These are phyloP conservation scores for Harpagoxenus sublaevis DNA, from an alignment of 2,888 invertebrate genomes.

Conservation along the genomic window DNA sequence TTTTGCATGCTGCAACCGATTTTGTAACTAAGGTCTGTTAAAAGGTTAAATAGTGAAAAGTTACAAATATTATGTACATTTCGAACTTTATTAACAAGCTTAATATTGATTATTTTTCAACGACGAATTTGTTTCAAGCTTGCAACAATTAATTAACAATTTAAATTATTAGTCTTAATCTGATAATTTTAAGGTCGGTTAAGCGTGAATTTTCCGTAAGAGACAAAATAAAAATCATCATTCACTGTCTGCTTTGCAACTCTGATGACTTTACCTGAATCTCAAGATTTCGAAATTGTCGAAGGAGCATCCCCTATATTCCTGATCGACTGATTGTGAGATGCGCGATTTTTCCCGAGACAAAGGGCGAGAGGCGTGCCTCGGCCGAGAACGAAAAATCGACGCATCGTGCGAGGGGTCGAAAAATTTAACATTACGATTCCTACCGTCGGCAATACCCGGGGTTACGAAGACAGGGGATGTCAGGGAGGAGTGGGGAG, in stretches of 20 bases:
- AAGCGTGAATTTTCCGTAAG: background rate
- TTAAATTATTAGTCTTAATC: background rate
- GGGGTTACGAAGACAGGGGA: background rate
- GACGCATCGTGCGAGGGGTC: slow-evolving; percentile 32
- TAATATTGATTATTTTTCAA: background rate
- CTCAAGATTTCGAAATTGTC: slow-evolving; percentile 17
- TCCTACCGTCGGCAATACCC: slow-evolving; percentile 29
- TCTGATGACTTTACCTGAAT: slow-evolving; percentile 20
- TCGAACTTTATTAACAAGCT: background rate
- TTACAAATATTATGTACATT: background rate
- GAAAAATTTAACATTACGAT: slow-evolving; percentile 49
- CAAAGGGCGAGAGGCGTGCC: background rate
- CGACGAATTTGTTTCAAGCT: background rate
- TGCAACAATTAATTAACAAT: background rate
- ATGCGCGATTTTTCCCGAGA: slow-evolving; percentile 17
- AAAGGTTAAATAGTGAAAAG: background rate
- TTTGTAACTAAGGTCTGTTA: background rate
- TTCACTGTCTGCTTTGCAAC: background rate
- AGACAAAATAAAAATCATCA: background rate
- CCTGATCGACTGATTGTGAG: background rate
- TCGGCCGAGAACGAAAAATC: background rate
- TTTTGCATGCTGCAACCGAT: background rate
- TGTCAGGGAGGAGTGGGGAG: background rate
- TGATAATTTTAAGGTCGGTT: background rate
- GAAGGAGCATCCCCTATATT: background rate